phyloP scores from a whole-genome alignment of 2,888 invertebrate species.

The Stegana nigrithorax region DNA sequence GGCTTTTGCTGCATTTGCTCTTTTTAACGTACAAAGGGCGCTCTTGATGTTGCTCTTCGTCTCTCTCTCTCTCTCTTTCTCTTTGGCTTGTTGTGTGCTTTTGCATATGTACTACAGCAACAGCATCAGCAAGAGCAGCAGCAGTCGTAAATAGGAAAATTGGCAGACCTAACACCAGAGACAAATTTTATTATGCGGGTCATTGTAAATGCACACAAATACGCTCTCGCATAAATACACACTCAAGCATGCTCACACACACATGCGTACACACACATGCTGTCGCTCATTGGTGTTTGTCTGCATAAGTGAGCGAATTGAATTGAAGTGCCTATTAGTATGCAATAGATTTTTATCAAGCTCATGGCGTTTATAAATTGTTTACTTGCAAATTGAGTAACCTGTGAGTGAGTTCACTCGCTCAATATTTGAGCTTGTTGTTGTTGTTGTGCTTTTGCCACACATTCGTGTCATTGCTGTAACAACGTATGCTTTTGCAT shows the following conservation, averaged over 20 bases:
- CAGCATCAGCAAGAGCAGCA: too few species aligned
- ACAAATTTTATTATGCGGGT: slow-evolving; percentile 52
- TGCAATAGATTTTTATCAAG: slow-evolving; percentile 54
- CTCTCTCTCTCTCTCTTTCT: neutral
- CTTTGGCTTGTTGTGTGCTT: neutral
- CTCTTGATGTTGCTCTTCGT: neutral
- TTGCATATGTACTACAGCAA: too few species aligned
- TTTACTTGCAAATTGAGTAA: slow-evolving; percentile 41
- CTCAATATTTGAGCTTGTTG: neutral
- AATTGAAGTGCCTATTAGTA: slow-evolving; percentile 52
- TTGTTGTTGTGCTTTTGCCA: slow-evolving; percentile 9
- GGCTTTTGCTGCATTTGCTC: neutral
- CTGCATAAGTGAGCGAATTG: slow-evolving; percentile 47
- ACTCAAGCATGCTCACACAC: neutral
- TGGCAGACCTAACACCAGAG: slow-evolving; percentile 44
- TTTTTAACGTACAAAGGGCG: neutral
- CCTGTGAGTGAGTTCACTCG: neutral
- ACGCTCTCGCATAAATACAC: slow-evolving; percentile 33
- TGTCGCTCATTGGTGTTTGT: neutral
- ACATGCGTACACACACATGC: neutral
- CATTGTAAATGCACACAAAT: slow-evolving; percentile 43
- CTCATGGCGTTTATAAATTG: slow-evolving; percentile 44
- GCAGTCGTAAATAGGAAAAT: slow-evolving; percentile 40
- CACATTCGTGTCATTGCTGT: too few species aligned
- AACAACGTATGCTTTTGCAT: slow-evolving; percentile 15